phyloP scores from a whole-genome alignment of 2,797 vertebrate species.

The Anableps anableps region DNA sequence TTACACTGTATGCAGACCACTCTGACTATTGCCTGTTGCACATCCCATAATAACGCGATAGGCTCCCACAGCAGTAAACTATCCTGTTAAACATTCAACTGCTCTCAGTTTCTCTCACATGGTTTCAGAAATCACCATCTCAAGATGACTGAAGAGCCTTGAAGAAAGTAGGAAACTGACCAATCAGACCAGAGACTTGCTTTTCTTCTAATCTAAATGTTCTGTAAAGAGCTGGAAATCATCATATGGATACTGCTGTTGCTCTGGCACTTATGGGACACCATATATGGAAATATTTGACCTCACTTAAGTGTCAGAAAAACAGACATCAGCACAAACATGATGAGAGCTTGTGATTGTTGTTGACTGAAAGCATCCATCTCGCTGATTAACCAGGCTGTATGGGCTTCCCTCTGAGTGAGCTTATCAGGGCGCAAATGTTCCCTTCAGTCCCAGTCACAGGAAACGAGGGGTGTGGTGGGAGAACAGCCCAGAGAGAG shows the following conservation, averaged over 20 bases:
- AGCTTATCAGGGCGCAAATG: conserved; percentile 81
- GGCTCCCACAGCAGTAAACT: conserved; percentile 30
- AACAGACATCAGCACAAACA: conserved; percentile 63
- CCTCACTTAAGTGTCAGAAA: conserved; percentile 46
- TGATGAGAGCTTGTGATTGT: conserved; percentile 73
- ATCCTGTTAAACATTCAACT: conserved; percentile 53
- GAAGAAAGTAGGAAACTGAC: conserved; percentile 1
- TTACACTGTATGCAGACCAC: conserved; percentile 39
- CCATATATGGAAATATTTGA: conserved; percentile 14
- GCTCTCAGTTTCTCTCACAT: conserved; percentile 46
- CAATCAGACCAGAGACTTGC: not conserved
- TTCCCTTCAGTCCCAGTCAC: conserved; percentile 61
- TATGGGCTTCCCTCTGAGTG: conserved; percentile 66
- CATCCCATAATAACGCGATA: conserved; percentile 48
- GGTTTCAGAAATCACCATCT: conserved; percentile 2
- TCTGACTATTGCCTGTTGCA: conserved; percentile 50
- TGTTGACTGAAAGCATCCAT: conserved; percentile 77
- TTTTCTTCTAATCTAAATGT: conserved; percentile 13
- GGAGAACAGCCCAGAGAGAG: not conserved
- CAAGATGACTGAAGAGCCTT: conserved; percentile 24
- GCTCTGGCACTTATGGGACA: not conserved
- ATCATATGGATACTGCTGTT: not conserved
- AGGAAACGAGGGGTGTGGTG: conserved; percentile 72
- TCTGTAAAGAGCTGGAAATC: not conserved
- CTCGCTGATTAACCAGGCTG: conserved; percentile 71